Evolutionary conservation across 2,888 invertebrate genomes (phyloP).

Genomic region (Lithophane semibrunnea): DNA sequence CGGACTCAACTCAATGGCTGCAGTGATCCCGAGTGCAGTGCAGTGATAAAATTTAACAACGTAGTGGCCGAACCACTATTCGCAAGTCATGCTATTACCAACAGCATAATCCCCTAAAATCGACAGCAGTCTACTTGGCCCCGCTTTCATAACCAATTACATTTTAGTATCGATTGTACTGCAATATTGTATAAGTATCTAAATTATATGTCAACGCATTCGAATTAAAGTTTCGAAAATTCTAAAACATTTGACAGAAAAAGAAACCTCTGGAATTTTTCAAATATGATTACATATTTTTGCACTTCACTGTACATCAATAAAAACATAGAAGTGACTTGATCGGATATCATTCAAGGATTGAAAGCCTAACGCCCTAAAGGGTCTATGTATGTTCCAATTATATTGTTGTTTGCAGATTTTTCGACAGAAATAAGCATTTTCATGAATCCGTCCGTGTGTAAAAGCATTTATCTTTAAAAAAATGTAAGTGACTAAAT

Average conservation of each 20-base stretch:
- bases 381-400: slow-evolving; percentile 4
- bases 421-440: background rate
- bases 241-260: background rate
- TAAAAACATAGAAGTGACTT: slow-evolving; percentile 16
- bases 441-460: background rate
- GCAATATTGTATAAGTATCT: background rate
- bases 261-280: background rate
- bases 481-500: background rate
- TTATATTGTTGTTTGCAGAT: slow-evolving; percentile 21
- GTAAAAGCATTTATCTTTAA: background rate
- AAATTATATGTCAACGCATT: background rate
- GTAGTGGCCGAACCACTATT: slow-evolving; percentile 1
- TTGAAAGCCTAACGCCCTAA: background rate
- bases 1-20: slow-evolving; percentile 8
- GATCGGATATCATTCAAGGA: slow-evolving; percentile 9
- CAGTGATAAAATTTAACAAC: slow-evolving; percentile 44
- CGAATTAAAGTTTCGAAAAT: background rate
- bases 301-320: slow-evolving; percentile 23
- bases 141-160: background rate
- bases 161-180: slow-evolving; percentile 9
- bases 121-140: slow-evolving; percentile 11
- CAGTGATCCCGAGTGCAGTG: slow-evolving; percentile 21
- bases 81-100: slow-evolving; percentile 26
- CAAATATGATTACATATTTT: background rate
- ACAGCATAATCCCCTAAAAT: slow-evolving; percentile 42